A percentile compares a stretch with the other conserved stretches of the same genome.
These are phyloP conservation scores for Protula sp. DNA, from an alignment of 2,888 invertebrate species.

Conservation along the genomic window DNA sequence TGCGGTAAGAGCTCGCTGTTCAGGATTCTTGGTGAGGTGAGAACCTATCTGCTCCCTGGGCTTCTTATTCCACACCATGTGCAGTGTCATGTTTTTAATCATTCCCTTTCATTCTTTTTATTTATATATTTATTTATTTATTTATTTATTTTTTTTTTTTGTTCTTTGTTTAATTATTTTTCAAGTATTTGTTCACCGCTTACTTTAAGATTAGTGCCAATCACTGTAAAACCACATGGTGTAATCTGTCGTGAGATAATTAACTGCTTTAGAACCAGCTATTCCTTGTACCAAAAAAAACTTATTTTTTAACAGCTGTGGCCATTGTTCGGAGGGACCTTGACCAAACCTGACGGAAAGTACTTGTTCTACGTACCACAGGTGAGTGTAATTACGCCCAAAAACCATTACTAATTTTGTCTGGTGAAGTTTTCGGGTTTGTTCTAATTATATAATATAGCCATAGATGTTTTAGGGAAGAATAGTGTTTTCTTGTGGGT, in stretches of 20 bases:
- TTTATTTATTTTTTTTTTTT: too few species aligned
- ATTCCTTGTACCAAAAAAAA: too few species aligned
- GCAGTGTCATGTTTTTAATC: neutral
- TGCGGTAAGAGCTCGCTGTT: slow-evolving; percentile 97
- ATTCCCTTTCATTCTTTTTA: neutral
- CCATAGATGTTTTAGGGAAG: neutral
- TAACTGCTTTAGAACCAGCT: too few species aligned
- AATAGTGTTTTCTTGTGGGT: too few species aligned
- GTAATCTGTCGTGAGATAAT: too few species aligned
- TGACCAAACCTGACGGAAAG: slow-evolving; percentile 91
- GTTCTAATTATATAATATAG: neutral
- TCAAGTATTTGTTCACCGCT: too few species aligned
- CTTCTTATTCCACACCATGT: neutral
- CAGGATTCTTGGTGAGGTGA: slow-evolving; percentile 82
- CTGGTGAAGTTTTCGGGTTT: neutral
- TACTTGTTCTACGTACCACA: slow-evolving; percentile 94
- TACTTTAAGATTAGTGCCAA: too few species aligned
- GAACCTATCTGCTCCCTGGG: slow-evolving; percentile 2
- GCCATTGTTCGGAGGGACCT: slow-evolving; percentile 89
- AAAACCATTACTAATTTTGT: too few species aligned
- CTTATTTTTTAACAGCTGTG: too few species aligned
- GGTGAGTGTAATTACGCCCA: slow-evolving; percentile 32
- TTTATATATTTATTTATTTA: too few species aligned
- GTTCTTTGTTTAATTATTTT: too few species aligned
- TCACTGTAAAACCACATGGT: too few species aligned